These are phyloP conservation scores for Ariopsis seemanni DNA, from an alignment of 2,113 vertebrate species.

Conservation along the genomic window DNA sequence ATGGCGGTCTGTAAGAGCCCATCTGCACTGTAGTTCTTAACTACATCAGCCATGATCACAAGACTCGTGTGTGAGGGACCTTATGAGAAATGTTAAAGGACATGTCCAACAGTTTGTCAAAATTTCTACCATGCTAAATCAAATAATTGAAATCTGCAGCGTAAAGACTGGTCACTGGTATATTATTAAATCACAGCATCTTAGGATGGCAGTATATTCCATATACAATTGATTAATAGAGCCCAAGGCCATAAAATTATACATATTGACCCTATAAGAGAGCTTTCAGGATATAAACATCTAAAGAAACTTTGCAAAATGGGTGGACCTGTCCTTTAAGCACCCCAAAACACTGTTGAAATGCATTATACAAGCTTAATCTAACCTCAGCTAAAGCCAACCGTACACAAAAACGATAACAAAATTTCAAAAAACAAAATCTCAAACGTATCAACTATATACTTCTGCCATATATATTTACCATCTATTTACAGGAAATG, in stretches of 20 bases:
- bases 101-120: conserved; percentile 30
- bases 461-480: conserved; percentile 62
- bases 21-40: conserved; percentile 31
- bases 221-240: conserved; percentile 1
- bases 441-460: conserved; percentile 65
- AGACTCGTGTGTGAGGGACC: conserved; percentile 3
- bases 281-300: not conserved
- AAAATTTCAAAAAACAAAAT: conserved; percentile 54
- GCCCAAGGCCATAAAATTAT: not conserved
- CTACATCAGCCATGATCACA: conserved; percentile 1
- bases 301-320: conserved; percentile 12
- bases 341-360: conserved; percentile 60
- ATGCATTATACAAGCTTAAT: conserved; percentile 64
- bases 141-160: not conserved
- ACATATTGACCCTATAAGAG: not conserved
- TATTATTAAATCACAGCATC: conserved; percentile 1
- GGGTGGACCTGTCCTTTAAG: conserved; percentile 34
- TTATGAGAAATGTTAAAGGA: conserved; percentile 33
- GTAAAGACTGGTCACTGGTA: not conserved
- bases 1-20: not conserved
- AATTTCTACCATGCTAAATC: not conserved
- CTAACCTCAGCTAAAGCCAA: conserved; percentile 62
- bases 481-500: conserved; percentile 74
- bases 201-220: not conserved
- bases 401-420: conserved; percentile 58